phyloP scores from a whole-genome alignment of 2,888 invertebrate genomes.

The Lasioglossum malachurum region DNA sequence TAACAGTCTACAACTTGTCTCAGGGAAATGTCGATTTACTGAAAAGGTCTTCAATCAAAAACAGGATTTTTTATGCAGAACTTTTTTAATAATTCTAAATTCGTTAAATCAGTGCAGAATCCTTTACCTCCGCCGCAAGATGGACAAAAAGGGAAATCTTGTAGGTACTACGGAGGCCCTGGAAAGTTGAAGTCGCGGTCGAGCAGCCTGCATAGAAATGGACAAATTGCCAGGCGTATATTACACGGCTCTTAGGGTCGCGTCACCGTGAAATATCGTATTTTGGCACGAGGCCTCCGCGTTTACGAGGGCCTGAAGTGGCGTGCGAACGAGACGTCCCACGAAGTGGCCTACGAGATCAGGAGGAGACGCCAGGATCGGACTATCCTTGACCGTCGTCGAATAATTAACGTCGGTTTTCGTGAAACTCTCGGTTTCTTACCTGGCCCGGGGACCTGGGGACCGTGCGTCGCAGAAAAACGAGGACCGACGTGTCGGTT shows the following conservation, averaged over 20 bases:
- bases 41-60: background rate
- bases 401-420: conserved; percentile 72
- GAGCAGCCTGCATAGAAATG: conserved; percentile 70
- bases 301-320: conserved; percentile 46
- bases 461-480: conserved; percentile 9
- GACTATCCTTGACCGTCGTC: conserved; percentile 68
- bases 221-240: conserved; percentile 82
- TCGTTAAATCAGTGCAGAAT: background rate
- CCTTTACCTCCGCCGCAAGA: background rate
- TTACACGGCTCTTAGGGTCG: conserved; percentile 80
- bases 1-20: background rate
- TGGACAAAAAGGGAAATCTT: background rate
- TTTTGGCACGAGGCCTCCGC: conserved; percentile 77
- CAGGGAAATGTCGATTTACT: background rate
- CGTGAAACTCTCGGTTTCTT: conserved; percentile 58
- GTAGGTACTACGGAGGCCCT: too few species aligned
- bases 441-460: conserved; percentile 47
- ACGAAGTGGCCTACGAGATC: conserved; percentile 39
- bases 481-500: conserved; percentile 28
- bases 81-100: background rate
- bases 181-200: conserved; percentile 62
- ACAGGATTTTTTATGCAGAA: background rate
- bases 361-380: conserved; percentile 36
- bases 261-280: conserved; percentile 80
- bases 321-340: conserved; percentile 64